A percentile compares a stretch with the other conserved stretches of the same genome.
Conservation (phyloP, 2,888 invertebrate species). For the Drosophila macrospina region DNA sequence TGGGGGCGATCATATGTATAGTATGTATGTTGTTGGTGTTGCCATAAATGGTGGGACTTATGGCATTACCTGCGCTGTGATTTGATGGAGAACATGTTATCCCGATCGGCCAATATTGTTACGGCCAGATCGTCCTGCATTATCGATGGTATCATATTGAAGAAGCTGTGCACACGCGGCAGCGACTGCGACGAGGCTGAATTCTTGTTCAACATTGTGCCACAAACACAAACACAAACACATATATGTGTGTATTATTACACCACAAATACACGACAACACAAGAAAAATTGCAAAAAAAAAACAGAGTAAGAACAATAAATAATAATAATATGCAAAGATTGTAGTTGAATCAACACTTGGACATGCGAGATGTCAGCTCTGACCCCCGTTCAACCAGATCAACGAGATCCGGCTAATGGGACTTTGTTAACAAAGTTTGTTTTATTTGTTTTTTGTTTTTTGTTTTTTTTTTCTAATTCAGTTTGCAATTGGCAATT, state of each 20-base stretch:
- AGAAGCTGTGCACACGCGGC: conserved; percentile 83
- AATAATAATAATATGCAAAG: not conserved
- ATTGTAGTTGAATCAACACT: conserved; percentile 5
- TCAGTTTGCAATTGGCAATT: not conserved
- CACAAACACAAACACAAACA: conserved; percentile 1
- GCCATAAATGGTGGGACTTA: conserved; percentile 45
- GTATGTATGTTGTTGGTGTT: conserved; percentile 5
- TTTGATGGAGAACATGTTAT: conserved; percentile 84
- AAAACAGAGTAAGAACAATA: conserved; percentile 9
- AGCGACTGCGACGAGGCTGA: conserved; percentile 79
- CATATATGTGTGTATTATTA: no score
- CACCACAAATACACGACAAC: conserved; percentile 33
- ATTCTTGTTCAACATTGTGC: conserved; percentile 79
- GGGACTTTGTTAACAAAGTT: not conserved
- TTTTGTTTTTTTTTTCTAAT: no score
- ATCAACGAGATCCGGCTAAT: conserved; percentile 5
- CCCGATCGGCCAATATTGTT: conserved; percentile 82
- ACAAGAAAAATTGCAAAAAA: not conserved
- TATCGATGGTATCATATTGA: conserved; percentile 83
- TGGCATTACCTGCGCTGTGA: conserved; percentile 81
- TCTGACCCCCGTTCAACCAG: not conserved
- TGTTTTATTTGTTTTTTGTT: no score
- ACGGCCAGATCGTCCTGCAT: conserved; percentile 83
- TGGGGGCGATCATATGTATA: conserved; percentile 3
- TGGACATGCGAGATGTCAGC: conserved; percentile 18